Conservation (phyloP, 2,797 vertebrate genomes). For the Melanotaenia pygmaea region DNA sequence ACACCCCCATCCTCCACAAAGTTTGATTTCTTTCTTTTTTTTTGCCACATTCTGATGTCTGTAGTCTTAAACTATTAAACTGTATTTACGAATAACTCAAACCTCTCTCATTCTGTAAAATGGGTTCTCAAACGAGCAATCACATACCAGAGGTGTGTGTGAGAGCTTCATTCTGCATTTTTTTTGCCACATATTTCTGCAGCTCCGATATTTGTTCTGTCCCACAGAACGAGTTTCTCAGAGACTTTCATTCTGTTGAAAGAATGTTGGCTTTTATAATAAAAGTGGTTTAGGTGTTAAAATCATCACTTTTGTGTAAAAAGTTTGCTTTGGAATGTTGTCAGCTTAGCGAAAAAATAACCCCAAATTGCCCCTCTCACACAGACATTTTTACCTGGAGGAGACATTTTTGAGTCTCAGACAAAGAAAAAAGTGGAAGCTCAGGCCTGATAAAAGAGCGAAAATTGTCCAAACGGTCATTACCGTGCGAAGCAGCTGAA, state of each 20-base stretch:
- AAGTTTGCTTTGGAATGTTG: constrained; percentile 32
- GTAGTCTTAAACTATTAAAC: neutral
- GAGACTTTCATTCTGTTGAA: neutral
- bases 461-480: constrained; percentile 74
- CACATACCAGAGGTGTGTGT: constrained; percentile 11
- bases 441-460: constrained; percentile 56
- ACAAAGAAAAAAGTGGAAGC: constrained; percentile 33
- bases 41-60: constrained; percentile 11
- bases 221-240: constrained; percentile 12
- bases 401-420: constrained; percentile 46
- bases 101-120: neutral
- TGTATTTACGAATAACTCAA: neutral
- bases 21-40: neutral
- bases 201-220: neutral
- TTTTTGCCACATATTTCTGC: neutral
- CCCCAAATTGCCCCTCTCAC: constrained; percentile 34
- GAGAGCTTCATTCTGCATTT: constrained; percentile 2
- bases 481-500: constrained; percentile 73
- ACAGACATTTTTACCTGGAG: constrained; percentile 53
- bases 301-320: constrained; percentile 2
- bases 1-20: neutral
- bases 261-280: constrained; percentile 3
- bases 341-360: constrained; percentile 23
- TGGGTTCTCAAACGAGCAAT: constrained; percentile 6
- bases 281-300: constrained; percentile 12